A percentile compares a stretch with the other conserved stretches of the same genome.
Conservation (phyloP, 37 sponge, comb jelly and placozoan genomes). For the Mnemiopsis leidyi region DNA sequence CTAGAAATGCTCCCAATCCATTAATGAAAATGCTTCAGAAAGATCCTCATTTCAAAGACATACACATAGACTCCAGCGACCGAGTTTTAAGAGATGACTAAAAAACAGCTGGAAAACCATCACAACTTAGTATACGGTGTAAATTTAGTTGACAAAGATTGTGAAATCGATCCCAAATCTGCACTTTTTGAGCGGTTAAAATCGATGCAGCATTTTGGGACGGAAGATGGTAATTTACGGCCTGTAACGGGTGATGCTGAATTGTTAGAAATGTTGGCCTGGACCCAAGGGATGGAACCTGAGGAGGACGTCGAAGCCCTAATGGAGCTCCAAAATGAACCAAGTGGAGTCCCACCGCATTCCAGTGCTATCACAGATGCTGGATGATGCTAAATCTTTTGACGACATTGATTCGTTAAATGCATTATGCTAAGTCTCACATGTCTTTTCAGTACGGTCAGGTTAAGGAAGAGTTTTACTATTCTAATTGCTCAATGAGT, state of each 20-base stretch:
- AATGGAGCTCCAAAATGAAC: constrained; percentile 55
- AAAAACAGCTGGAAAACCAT: constrained; percentile 49
- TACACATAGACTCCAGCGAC: constrained; percentile 64
- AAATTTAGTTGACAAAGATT: not conserved
- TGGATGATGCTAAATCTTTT: too few relatives aligned
- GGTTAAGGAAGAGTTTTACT: too few relatives aligned
- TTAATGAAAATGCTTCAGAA: constrained; percentile 29
- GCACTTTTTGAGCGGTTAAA: constrained; percentile 37
- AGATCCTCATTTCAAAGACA: constrained; percentile 17
- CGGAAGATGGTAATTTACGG: not conserved
- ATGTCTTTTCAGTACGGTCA: too few relatives aligned
- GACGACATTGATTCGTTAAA: too few relatives aligned
- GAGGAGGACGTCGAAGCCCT: constrained; percentile 61
- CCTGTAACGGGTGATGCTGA: constrained; percentile 61
- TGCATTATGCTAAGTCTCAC: too few relatives aligned
- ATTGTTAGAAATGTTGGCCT: constrained; percentile 48
- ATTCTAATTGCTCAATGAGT: too few relatives aligned
- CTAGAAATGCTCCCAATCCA: constrained; percentile 33
- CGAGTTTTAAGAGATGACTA: constrained; percentile 41
- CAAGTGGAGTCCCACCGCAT: not conserved
- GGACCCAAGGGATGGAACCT: constrained; percentile 54
- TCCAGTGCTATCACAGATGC: constrained; percentile 55
- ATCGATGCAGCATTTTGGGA: constrained; percentile 10
- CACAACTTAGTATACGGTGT: constrained; percentile 33
- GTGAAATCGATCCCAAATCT: constrained; percentile 51